Evolutionary conservation across 2,113 vertebrate genomes (phyloP), one percentile per base, ranked within the genome.

Genomic region (Atrichornis clamosus): DNA sequence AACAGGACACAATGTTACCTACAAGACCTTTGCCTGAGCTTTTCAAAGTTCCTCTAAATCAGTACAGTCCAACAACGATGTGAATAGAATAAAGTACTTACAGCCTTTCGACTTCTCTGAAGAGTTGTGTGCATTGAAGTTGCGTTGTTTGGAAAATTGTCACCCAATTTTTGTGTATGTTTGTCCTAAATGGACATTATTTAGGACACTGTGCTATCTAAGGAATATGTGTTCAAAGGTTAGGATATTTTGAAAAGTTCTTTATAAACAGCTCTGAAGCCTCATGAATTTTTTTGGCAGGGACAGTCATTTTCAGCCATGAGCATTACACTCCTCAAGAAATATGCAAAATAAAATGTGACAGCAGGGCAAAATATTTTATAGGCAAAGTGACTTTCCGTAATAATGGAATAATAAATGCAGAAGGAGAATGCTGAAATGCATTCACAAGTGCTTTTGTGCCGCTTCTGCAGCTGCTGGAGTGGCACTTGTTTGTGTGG

Each of bases 371-470:
- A 92, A 96, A 96, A 93, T 89, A 95, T 90, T 95, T 92, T 87
- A 94, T 69, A 94, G 90, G 82, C 84, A 75, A 96, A 96, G 53
- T 80, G 92, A 76, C 83, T 94, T 96, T 94, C 95, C 11, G 9
- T 93, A 93, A 95, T 93, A 95, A 96, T 70, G 53, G 91, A 95
- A 94, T 97, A 96, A 97, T 94, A 92, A 97, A 93, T 84, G 76
- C 79, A 95, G 56, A 80, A 86, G 49, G 41, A 42, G 8, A 90
- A 84, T 13, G 62, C 75, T 84, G 64, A 95, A 92, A 94, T 78
- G 69, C 37, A n/a, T 85, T 90, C 77, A 82, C 21, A 44, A 84
- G 93, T 53, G 65, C 46, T 15, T 72, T 84, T 62, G 52, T 90
- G 82, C 39, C 0, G 3, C 76, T 90, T 47, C 63, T 67, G 47